phyloP scores from a whole-genome alignment of 2,797 vertebrate species.

The Stomatorhinus walkeri region DNA sequence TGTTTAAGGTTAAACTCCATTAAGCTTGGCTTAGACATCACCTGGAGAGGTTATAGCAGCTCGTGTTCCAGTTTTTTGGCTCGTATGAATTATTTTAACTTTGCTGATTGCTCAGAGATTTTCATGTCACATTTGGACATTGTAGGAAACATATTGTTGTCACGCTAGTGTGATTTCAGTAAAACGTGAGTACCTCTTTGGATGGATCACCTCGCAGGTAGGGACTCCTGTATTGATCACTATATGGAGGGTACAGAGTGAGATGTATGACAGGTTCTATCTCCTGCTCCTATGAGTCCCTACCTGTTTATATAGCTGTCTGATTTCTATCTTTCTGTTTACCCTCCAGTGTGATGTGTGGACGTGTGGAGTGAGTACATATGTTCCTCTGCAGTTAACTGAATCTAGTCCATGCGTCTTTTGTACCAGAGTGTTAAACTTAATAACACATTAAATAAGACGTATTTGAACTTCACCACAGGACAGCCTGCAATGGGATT shows the following conservation, averaged over 20 bases:
- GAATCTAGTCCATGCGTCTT: background rate
- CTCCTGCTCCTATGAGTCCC: background rate
- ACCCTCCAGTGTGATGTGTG: background rate
- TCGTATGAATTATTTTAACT: background rate
- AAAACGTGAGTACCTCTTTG: background rate
- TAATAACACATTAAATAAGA: background rate
- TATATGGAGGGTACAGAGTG: background rate
- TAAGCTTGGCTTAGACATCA: background rate
- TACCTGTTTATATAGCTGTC: background rate
- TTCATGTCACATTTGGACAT: background rate
- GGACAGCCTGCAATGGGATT: background rate
- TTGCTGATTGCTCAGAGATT: background rate
- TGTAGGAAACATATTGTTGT: background rate
- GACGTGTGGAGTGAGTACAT: background rate
- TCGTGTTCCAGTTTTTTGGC: background rate
- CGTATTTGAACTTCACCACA: background rate
- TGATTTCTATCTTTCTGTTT: background rate
- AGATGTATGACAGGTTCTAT: background rate
- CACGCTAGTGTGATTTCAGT: background rate
- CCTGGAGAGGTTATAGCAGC: background rate
- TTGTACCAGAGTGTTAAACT: background rate
- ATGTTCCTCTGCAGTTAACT: background rate
- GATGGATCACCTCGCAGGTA: background rate
- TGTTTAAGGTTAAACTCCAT: slow-evolving; percentile 4
- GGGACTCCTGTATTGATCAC: background rate